phyloP scores from a whole-genome alignment of 2,797 vertebrate species.

The Sternotherus odoratus region DNA sequence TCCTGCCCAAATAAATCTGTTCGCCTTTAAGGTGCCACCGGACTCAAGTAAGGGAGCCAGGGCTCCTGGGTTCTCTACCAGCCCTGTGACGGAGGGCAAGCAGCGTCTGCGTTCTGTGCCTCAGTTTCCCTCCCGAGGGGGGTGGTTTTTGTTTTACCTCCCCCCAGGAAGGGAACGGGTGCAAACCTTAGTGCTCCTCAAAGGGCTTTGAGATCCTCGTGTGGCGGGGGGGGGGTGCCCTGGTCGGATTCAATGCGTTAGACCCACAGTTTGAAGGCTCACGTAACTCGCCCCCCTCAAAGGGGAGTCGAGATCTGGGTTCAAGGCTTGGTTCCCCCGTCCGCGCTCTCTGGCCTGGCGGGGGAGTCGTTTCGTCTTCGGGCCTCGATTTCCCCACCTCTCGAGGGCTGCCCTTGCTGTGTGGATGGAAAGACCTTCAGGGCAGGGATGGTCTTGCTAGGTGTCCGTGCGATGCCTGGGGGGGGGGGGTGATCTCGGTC shows the following conservation, averaged over 20 bases:
- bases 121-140: neutral
- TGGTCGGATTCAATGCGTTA: neutral
- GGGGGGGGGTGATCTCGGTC: too few species aligned
- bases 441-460: too few species aligned
- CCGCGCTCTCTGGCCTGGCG: neutral
- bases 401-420: neutral
- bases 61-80: neutral
- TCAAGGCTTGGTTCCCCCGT: rapidly evolving
- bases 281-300: too few species aligned
- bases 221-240: too few species aligned
- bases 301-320: too few species aligned
- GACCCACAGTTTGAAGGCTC: neutral
- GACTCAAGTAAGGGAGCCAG: too few species aligned
- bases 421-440: too few species aligned
- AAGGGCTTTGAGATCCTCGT: too few species aligned
- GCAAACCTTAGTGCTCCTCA: neutral
- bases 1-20: too few species aligned
- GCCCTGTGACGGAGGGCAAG: neutral
- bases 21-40: too few species aligned
- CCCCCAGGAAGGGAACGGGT: too few species aligned
- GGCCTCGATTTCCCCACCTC: neutral
- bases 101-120: neutral
- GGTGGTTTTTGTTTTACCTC: neutral
- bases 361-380: neutral
- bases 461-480: too few species aligned